Evolutionary conservation across 1,140 invertebrate genomes (phyloP).

Genomic region (Nephotettix cincticeps): DNA sequence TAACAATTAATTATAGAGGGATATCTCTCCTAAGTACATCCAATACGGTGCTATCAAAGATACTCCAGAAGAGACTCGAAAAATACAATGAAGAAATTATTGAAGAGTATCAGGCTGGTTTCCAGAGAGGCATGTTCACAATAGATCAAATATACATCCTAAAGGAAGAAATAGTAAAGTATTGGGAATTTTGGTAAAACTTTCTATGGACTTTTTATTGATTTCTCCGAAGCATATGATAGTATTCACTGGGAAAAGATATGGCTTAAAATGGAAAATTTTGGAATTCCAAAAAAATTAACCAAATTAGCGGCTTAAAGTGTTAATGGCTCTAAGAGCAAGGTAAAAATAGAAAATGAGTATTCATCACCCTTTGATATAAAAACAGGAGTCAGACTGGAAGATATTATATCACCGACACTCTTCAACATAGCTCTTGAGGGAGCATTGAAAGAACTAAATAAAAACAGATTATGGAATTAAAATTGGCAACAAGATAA

Average conservation of each 20-base stretch:
- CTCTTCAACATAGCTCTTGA: no score
- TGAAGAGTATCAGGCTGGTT: conserved; percentile 28
- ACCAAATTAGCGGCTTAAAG: background rate
- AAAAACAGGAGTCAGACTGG: no score
- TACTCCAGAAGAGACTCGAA: conserved; percentile 22
- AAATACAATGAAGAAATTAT: conserved; percentile 19
- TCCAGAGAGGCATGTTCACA: conserved; percentile 25
- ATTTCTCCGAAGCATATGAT: conserved; percentile 32
- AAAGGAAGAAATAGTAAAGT: conserved; percentile 23
- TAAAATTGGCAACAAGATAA: no score
- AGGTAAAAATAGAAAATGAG: no score
- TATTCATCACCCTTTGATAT: no score
- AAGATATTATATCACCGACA: no score
- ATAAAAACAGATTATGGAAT: no score
- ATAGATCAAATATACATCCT: conserved; percentile 23
- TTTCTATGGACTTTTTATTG: conserved; percentile 25
- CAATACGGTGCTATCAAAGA: conserved; percentile 32
- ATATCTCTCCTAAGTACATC: conserved; percentile 32
- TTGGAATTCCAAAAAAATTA: conserved; percentile 25
- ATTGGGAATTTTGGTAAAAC: conserved; percentile 28
- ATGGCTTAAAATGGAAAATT: conserved; percentile 22
- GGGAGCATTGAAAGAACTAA: no score
- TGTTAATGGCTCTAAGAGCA: conserved; percentile 8
- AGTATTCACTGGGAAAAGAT: conserved; percentile 14
- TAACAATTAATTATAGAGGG: conserved; percentile 40